Evolutionary conservation across 2,113 vertebrate species (phyloP).

Genomic region (Xyliphius kryptos): DNA sequence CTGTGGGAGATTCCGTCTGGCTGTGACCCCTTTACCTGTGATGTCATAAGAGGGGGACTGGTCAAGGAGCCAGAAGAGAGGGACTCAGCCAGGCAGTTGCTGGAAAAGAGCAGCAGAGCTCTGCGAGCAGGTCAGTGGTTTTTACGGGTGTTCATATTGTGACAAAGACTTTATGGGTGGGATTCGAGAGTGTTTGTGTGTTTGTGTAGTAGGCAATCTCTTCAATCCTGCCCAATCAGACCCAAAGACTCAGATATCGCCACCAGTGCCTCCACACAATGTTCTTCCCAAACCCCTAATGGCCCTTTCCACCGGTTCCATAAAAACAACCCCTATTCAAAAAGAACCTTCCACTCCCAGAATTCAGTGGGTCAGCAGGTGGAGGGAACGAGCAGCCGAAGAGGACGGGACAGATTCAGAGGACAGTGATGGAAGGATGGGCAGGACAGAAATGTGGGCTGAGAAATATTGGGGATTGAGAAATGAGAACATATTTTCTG

Average conservation of each 20-base stretch:
- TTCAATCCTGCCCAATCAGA: constrained; percentile 55
- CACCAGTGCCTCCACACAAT: neutral
- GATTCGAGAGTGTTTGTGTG: constrained; percentile 19
- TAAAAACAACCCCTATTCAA: neutral
- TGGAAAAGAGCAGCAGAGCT: constrained; percentile 66
- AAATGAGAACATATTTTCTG: no score
- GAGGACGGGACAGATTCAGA: constrained; percentile 49
- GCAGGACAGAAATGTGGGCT: constrained; percentile 30
- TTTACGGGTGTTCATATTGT: no score
- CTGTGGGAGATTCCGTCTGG: constrained; percentile 84
- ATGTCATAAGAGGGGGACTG: constrained; percentile 79
- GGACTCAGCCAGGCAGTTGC: constrained; percentile 67
- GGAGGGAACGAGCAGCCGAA: constrained; percentile 54
- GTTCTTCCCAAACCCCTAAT: no score
- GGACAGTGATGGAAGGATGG: neutral
- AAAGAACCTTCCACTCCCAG: constrained; percentile 23
- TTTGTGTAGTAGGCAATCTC: constrained; percentile 67
- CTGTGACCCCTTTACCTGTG: constrained; percentile 77
- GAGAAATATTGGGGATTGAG: constrained; percentile 59
- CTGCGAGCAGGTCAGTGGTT: constrained; percentile 75
- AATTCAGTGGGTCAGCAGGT: constrained; percentile 59
- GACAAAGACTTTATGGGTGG: no score
- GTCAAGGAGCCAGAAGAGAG: constrained; percentile 78
- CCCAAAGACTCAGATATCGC: neutral
- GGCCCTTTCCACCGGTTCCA: neutral